Conservation (phyloP, 2,797 vertebrate species). For the Neosilurus mollespiculum region DNA sequence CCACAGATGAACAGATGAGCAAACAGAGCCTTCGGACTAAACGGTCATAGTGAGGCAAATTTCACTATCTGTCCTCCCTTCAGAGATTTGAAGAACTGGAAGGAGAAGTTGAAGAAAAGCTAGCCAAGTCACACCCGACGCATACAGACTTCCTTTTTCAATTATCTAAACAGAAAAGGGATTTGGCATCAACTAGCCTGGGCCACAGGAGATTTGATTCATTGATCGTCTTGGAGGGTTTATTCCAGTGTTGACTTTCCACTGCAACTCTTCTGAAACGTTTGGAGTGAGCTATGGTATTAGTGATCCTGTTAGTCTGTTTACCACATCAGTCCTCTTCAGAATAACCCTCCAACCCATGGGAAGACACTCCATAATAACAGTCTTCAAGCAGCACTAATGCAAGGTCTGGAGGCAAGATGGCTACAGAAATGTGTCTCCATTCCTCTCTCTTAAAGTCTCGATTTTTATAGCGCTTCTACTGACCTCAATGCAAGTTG, state of each 20-base stretch:
- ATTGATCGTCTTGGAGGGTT: conserved; percentile 49
- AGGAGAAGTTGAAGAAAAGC: conserved; percentile 35
- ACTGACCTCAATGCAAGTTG: conserved; percentile 3
- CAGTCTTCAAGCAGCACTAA: conserved; percentile 24
- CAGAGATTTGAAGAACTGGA: conserved; percentile 41
- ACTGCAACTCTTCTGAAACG: conserved; percentile 35
- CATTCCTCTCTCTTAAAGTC: conserved; percentile 19
- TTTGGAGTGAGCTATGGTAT: conserved; percentile 31
- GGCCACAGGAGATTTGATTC: conserved; percentile 49
- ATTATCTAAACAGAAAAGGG: conserved; percentile 50
- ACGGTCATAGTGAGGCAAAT: conserved; percentile 34
- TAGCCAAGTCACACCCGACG: conserved; percentile 45
- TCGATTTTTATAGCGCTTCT: conserved; percentile 11
- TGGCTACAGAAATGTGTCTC: conserved; percentile 20
- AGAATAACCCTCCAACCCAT: conserved; percentile 34
- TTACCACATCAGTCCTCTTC: conserved; percentile 36
- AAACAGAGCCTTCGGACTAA: conserved; percentile 29
- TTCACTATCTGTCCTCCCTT: conserved; percentile 33
- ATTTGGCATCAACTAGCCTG: conserved; percentile 51
- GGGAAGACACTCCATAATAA: conserved; percentile 30
- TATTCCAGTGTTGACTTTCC: conserved; percentile 50
- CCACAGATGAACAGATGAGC: conserved; percentile 37
- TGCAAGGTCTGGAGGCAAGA: conserved; percentile 24
- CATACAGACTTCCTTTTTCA: conserved; percentile 40
- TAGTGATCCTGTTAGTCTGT: conserved; percentile 40